Percentiles rank a stretch among this genome's conserved stretches.
These are phyloP conservation scores for Drosophila tripunctata DNA, from an alignment of 2,888 invertebrate genomes.

Conservation along the genomic window DNA sequence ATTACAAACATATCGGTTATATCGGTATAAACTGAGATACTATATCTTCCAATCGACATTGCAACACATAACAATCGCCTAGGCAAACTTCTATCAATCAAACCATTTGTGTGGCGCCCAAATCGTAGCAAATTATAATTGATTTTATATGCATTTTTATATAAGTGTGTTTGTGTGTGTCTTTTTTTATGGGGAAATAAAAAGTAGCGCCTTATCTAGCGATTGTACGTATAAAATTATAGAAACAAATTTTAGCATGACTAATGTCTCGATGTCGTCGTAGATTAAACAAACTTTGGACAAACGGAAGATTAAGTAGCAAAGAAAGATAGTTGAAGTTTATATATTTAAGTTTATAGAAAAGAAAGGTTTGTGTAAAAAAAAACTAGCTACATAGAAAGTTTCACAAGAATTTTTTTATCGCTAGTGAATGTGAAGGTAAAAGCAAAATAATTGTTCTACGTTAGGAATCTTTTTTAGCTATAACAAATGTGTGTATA, in stretches of 20 bases:
- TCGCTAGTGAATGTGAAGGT: neutral
- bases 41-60: conserved; percentile 25
- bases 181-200: neutral
- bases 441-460: too few relatives aligned
- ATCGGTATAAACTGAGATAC: too few relatives aligned
- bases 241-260: conserved; percentile 10
- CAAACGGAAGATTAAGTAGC: neutral
- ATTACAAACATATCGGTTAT: neutral
- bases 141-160: conserved; percentile 9
- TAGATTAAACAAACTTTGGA: conserved; percentile 11
- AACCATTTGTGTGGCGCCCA: neutral
- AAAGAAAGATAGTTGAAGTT: neutral
- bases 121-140: conserved; percentile 17
- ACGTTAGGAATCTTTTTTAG: too few relatives aligned
- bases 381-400: neutral
- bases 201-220: conserved; percentile 21
- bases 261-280: conserved; percentile 9
- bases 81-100: conserved; percentile 1
- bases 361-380: neutral
- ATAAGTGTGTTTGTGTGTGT: neutral
- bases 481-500: too few relatives aligned
- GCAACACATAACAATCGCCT: conserved; percentile 7
- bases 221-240: neutral
- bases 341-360: neutral
- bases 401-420: neutral